phyloP scores from a whole-genome alignment of 2,797 vertebrate species.

The Rallus crepitans region DNA sequence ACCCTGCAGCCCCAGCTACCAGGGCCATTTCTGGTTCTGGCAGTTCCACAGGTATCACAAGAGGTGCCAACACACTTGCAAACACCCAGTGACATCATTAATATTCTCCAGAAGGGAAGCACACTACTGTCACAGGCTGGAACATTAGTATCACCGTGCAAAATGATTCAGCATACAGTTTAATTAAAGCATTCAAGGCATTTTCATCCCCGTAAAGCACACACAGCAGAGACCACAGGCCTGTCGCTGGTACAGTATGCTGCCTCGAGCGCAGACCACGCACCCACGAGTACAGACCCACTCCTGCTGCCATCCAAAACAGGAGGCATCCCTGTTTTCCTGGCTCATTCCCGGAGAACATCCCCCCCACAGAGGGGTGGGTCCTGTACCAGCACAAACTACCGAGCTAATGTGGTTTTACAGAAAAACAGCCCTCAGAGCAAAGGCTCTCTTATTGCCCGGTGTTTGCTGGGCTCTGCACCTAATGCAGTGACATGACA shows the following conservation, averaged over 20 bases:
- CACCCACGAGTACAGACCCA: fast-evolving
- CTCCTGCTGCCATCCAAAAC: background rate
- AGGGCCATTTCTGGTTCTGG: background rate
- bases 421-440: background rate
- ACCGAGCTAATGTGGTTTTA: fast-evolving
- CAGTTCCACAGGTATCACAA: background rate
- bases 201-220: background rate
- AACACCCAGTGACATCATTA: background rate
- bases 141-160: background rate
- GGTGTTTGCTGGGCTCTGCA: background rate
- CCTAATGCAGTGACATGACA: fast-evolving
- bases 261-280: background rate
- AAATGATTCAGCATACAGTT: background rate
- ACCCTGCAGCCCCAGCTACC: background rate
- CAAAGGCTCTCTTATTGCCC: background rate
- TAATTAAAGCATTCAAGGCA: constrained; percentile 14
- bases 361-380: background rate
- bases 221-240: background rate
- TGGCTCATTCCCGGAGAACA: background rate
- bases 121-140: background rate
- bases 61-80: background rate
- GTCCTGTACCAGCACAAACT: background rate
- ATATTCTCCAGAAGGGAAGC: background rate
- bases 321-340: background rate
- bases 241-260: background rate